phyloP scores from a whole-genome alignment of 2,797 vertebrate species.

The Dipus sagitta region DNA sequence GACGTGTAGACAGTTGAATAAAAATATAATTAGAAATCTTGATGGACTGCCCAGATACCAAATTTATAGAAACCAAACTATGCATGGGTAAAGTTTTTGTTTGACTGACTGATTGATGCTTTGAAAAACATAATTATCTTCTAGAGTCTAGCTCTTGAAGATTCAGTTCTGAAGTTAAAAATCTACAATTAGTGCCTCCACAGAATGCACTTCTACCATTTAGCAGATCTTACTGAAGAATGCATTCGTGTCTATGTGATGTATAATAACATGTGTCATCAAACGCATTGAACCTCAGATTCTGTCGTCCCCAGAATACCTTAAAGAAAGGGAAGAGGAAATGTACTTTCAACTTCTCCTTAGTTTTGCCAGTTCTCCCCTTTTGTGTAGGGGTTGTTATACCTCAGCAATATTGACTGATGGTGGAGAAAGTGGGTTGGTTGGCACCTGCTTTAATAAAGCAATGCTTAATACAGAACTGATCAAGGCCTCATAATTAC shows the following conservation, averaged over 20 bases:
- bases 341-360: not conserved
- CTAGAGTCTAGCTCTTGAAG: slow-evolving; percentile 31
- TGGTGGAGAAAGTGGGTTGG: slow-evolving; percentile 64
- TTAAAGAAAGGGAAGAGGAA: slow-evolving; percentile 60
- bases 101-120: not conserved
- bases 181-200: not conserved
- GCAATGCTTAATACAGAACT: slow-evolving; percentile 71
- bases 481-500: slow-evolving; percentile 67
- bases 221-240: slow-evolving; percentile 36
- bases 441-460: slow-evolving; percentile 75
- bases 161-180: slow-evolving; percentile 51
- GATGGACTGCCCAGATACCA: slow-evolving; percentile 71
- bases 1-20: slow-evolving; percentile 18
- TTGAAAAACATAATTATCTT: not conserved
- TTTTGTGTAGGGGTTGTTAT: slow-evolving; percentile 30
- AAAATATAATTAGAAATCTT: slow-evolving; percentile 62
- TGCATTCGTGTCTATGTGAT: not conserved
- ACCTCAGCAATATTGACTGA: slow-evolving; percentile 26
- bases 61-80: slow-evolving; percentile 75
- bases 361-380: slow-evolving; percentile 63
- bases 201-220: slow-evolving; percentile 25
- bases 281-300: slow-evolving; percentile 8
- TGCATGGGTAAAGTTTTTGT: slow-evolving; percentile 32
- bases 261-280: slow-evolving; percentile 37
- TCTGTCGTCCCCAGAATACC: not conserved